These are phyloP conservation scores for Callyntrura guangdongensis DNA, from an alignment of 2,888 invertebrate species.

Conservation along the genomic window DNA sequence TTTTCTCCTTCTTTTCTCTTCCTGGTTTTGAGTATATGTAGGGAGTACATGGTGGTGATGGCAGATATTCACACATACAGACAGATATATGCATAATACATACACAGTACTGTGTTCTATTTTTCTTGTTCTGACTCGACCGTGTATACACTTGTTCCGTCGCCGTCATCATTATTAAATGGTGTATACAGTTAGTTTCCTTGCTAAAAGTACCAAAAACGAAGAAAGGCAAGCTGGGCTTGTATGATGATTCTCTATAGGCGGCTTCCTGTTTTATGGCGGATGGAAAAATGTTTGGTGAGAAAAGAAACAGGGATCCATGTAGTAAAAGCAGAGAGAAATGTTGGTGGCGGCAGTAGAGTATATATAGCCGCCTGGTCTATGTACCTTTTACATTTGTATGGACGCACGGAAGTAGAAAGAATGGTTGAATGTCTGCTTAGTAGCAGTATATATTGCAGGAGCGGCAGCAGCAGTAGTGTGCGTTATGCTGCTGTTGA, in stretches of 20 bases:
- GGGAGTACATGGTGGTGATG: background rate
- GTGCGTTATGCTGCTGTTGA: conserved; percentile 60
- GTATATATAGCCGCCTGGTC: background rate
- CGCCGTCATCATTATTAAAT: conserved; percentile 36
- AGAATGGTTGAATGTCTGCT: conserved; percentile 8
- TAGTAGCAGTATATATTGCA: conserved; percentile 2
- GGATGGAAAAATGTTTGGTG: conserved; percentile 10
- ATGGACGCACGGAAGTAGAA: conserved; percentile 28
- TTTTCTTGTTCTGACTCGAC: background rate
- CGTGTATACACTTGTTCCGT: conserved; percentile 42
- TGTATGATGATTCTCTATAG: conserved; percentile 31
- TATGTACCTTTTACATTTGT: background rate
- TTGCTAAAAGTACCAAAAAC: conserved; percentile 14
- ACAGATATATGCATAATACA: background rate
- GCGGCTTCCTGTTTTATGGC: background rate
- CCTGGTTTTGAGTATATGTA: conserved; percentile 39
- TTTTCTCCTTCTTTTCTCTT: conserved; percentile 44
- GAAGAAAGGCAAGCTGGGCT: conserved; percentile 7
- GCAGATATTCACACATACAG: background rate
- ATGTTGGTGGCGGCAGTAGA: conserved; percentile 34
- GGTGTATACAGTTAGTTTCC: conserved; percentile 16
- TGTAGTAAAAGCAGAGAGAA: background rate
- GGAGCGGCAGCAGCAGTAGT: conserved; percentile 24
- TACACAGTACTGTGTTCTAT: conserved; percentile 30
- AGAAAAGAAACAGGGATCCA: background rate